Percentiles rank a stretch among this genome's conserved stretches.
These are phyloP conservation scores for Drosophila azteca DNA, from an alignment of 1,140 invertebrate genomes.

Conservation along the genomic window DNA sequence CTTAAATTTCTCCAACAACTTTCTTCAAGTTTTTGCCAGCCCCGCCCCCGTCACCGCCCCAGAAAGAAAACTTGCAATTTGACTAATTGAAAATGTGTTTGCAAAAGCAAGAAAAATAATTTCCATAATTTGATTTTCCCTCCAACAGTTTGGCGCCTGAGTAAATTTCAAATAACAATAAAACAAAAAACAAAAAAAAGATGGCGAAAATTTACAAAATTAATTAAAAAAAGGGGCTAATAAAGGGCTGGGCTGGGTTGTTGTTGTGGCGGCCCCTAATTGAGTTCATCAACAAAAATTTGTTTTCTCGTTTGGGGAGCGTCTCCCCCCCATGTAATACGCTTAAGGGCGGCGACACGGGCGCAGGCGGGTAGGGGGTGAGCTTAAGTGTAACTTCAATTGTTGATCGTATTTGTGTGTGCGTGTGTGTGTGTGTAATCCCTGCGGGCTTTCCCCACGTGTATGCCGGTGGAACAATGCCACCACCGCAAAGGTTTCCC, in stretches of 20 bases:
- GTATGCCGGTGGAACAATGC: slow-evolving; percentile 21
- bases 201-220: slow-evolving; percentile 47
- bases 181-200: slow-evolving; percentile 15
- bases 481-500: slow-evolving; percentile 29
- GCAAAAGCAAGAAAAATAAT: slow-evolving; percentile 58
- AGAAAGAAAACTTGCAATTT: slow-evolving; percentile 57
- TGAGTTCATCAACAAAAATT: slow-evolving; percentile 77
- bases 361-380: neutral
- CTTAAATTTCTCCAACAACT: slow-evolving; percentile 40
- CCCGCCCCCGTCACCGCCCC: neutral
- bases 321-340: slow-evolving; percentile 38
- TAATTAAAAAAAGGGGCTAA: slow-evolving; percentile 64
- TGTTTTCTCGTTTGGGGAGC: slow-evolving; percentile 9
- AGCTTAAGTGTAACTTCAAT: slow-evolving; percentile 65
- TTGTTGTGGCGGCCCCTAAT: slow-evolving; percentile 50
- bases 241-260: slow-evolving; percentile 20
- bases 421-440: slow-evolving; percentile 69
- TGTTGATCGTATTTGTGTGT: slow-evolving; percentile 46
- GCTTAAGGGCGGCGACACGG: slow-evolving; percentile 32
- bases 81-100: slow-evolving; percentile 69
- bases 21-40: slow-evolving; percentile 29
- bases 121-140: slow-evolving; percentile 74
- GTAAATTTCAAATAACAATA: slow-evolving; percentile 47
- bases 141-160: slow-evolving; percentile 47
- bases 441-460: slow-evolving; percentile 47